Conservation (phyloP, 2,113 vertebrate genomes). For the Misgurnus mizolepis region DNA sequence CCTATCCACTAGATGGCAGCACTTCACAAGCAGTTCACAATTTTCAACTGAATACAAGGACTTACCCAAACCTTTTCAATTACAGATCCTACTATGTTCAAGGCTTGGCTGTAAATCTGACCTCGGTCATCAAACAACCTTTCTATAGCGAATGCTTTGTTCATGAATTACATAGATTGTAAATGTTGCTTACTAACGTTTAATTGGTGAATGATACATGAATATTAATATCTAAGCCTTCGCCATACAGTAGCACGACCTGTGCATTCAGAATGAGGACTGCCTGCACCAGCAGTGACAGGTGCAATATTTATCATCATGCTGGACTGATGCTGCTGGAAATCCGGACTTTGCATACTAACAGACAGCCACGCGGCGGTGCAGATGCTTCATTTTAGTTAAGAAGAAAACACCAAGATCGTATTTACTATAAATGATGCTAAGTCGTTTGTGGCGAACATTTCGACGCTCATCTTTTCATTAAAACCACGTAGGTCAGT, state of each 20-base stretch:
- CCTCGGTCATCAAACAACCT: background rate
- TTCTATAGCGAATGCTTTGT: background rate
- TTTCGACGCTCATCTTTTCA: background rate
- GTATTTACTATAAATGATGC: conserved; percentile 12
- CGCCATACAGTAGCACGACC: background rate
- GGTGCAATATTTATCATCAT: conserved; percentile 12
- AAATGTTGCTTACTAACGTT: background rate
- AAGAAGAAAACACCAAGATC: background rate
- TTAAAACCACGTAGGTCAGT: background rate
- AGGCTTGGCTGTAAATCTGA: background rate
- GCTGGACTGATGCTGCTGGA: conserved; percentile 12
- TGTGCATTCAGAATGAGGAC: background rate
- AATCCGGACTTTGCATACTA: conserved; percentile 3
- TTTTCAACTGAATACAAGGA: background rate
- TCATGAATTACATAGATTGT: background rate
- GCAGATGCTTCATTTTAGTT: background rate
- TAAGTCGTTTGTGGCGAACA: background rate
- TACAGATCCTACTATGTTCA: background rate
- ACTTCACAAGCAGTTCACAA: background rate
- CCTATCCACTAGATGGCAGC: conserved; percentile 49
- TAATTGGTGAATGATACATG: background rate
- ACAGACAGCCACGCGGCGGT: background rate
- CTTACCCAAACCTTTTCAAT: background rate
- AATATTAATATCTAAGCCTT: conserved; percentile 20
- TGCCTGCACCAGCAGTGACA: conserved; percentile 20